A percentile compares a stretch with the other conserved stretches of the same genome.
These are phyloP conservation scores for Plodia interpunctella DNA, from an alignment of 1,140 invertebrate species.

Conservation along the genomic window DNA sequence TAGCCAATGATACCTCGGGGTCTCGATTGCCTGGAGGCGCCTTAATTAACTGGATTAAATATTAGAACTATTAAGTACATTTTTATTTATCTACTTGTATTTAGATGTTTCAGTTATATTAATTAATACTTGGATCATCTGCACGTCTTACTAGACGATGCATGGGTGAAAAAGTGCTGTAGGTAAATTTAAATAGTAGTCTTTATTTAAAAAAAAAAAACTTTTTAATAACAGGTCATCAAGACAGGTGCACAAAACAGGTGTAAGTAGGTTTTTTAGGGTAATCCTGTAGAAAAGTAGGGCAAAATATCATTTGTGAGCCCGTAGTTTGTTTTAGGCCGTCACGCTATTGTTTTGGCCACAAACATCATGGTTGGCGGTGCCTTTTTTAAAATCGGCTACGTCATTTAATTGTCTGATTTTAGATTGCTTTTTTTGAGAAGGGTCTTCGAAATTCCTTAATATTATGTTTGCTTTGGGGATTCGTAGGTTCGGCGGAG, in stretches of 20 bases:
- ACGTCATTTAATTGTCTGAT: conserved; percentile 65
- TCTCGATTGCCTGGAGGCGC: conserved; percentile 52
- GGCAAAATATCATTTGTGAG: conserved; percentile 37
- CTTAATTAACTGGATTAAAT: conserved; percentile 60
- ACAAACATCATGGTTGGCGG: conserved; percentile 27
- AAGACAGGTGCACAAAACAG: conserved; percentile 57
- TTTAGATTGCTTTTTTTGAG: conserved; percentile 62
- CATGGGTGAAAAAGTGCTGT: conserved; percentile 23
- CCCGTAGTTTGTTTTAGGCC: conserved; percentile 64
- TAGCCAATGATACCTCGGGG: conserved; percentile 70
- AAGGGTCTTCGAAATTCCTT: conserved; percentile 50
- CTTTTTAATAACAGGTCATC: conserved; percentile 40
- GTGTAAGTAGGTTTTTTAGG: conserved; percentile 44
- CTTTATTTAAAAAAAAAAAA: conserved; percentile 27
- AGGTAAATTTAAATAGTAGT: conserved; percentile 34
- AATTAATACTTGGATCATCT: too few species aligned
- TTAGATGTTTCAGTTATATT: too few species aligned
- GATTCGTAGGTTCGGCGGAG: conserved; percentile 50
- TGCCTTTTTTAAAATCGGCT: conserved; percentile 40
- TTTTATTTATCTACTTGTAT: not conserved
- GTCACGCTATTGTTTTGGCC: conserved; percentile 53
- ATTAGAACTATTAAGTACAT: not conserved
- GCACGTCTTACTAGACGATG: conserved; percentile 10
- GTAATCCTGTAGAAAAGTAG: conserved; percentile 28
- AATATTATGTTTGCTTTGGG: conserved; percentile 59